Percentiles rank a stretch among this genome's conserved stretches.
phyloP scores from a whole-genome alignment of 2,113 vertebrate species.

The Pipa parva region DNA sequence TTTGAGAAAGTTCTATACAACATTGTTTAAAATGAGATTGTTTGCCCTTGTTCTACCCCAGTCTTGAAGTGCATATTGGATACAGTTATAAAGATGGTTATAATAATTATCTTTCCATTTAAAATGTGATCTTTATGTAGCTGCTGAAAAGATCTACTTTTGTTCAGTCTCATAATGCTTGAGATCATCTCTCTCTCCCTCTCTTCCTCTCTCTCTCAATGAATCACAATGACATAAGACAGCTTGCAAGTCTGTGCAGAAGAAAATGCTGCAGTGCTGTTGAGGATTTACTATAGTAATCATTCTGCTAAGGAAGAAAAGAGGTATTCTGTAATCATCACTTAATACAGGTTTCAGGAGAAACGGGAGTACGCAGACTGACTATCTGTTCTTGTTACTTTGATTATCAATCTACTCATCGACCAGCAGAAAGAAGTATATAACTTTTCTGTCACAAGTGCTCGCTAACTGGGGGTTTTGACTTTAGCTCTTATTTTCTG shows the following conservation, averaged over 20 bases:
- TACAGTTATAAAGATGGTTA: slow-evolving; percentile 1
- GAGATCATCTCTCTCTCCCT: slow-evolving; percentile 15
- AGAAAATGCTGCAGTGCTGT: background rate
- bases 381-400: slow-evolving; percentile 36
- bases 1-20: background rate
- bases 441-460: slow-evolving; percentile 7
- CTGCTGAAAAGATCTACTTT: slow-evolving; percentile 3
- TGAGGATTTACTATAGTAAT: slow-evolving; percentile 27
- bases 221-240: slow-evolving; percentile 29
- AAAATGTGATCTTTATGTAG: background rate
- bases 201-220: too few species aligned
- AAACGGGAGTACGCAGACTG: slow-evolving; percentile 12
- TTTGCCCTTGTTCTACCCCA: slow-evolving; percentile 1
- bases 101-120: slow-evolving; percentile 3
- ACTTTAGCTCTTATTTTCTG: background rate
- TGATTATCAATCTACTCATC: slow-evolving; percentile 34
- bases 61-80: slow-evolving; percentile 1
- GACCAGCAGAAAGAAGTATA: slow-evolving; percentile 7
- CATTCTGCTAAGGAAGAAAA: slow-evolving; percentile 1
- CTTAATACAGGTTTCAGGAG: slow-evolving; percentile 26
- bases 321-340: slow-evolving; percentile 21
- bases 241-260: slow-evolving; percentile 6
- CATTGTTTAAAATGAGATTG: background rate
- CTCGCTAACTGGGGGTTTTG: slow-evolving; percentile 1
- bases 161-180: background rate